A percentile compares a stretch with the other conserved stretches of the same genome.
Conservation (phyloP, 2,888 invertebrate species). For the Cremastinae sp. region DNA sequence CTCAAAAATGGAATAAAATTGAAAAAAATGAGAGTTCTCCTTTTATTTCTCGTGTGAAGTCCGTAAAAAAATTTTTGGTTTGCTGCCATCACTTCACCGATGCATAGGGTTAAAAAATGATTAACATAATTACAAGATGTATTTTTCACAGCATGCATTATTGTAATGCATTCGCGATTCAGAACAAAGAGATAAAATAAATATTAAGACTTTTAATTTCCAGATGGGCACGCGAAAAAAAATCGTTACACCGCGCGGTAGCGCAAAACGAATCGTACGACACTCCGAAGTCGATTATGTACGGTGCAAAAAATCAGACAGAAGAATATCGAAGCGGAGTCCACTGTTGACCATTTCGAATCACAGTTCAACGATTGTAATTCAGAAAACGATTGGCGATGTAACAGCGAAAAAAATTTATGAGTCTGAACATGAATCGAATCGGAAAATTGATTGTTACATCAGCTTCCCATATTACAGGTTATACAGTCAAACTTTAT, state of each 20-base stretch:
- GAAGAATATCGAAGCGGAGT: conserved; percentile 35
- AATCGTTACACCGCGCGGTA: conserved; percentile 9
- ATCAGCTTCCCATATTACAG: conserved; percentile 68
- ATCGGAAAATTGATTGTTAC: conserved; percentile 54
- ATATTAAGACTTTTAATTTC: too few species aligned
- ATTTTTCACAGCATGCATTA: too few species aligned
- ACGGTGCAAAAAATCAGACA: conserved; percentile 1
- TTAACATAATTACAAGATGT: too few species aligned
- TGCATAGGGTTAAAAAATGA: too few species aligned
- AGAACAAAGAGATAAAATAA: too few species aligned
- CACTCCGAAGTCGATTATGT: neutral
- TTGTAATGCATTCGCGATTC: too few species aligned
- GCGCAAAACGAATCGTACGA: neutral
- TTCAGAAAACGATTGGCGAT: conserved; percentile 12
- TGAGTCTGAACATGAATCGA: conserved; percentile 25
- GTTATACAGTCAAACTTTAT: conserved; percentile 50
- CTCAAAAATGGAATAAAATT: too few species aligned
- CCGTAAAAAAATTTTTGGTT: too few species aligned
- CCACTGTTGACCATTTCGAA: conserved; percentile 45
- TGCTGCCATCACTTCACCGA: too few species aligned
- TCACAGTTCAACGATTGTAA: conserved; percentile 16
- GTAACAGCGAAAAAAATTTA: conserved; percentile 21
- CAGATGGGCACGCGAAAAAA: too few species aligned
- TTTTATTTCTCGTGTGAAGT: too few species aligned
- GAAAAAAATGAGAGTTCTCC: too few species aligned